These are phyloP conservation scores for Montifringilla adamsi DNA, from an alignment of 2,113 vertebrate species.

Conservation along the genomic window DNA sequence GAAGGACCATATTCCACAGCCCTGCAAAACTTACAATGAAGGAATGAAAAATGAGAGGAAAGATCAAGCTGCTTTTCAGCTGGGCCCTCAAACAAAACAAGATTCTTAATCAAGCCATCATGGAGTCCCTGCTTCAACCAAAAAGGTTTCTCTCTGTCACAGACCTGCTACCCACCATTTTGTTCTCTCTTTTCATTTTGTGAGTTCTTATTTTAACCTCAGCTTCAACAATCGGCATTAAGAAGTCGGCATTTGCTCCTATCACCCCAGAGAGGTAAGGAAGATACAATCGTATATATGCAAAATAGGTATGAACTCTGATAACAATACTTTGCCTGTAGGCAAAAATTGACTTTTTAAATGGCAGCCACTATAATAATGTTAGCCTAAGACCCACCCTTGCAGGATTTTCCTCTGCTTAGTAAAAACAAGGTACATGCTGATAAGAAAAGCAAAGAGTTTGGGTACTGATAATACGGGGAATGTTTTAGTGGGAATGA, in stretches of 20 bases:
- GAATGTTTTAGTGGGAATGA: background rate
- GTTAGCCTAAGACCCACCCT: constrained; percentile 5
- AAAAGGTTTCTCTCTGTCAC: background rate
- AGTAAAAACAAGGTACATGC: background rate
- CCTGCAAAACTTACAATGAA: background rate
- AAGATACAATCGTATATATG: constrained; percentile 49
- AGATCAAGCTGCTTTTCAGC: constrained; percentile 2
- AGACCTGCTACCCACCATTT: background rate
- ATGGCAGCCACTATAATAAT: constrained; percentile 30
- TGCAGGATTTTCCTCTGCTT: constrained; percentile 26
- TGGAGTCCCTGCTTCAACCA: background rate
- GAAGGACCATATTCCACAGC: background rate
- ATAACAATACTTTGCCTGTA: constrained; percentile 63
- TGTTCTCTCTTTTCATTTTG: background rate
- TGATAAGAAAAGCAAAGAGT: background rate
- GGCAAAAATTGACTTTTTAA: constrained; percentile 68
- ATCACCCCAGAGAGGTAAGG: constrained; percentile 27
- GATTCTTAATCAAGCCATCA: background rate
- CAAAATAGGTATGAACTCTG: constrained; percentile 52
- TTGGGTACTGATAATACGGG: accelerated
- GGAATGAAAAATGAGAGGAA: background rate
- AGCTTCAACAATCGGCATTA: background rate
- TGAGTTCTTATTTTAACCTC: constrained; percentile 14
- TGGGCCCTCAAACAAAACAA: background rate
- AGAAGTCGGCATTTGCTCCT: constrained; percentile 46